A percentile compares a stretch with the other conserved stretches of the same genome.
These are phyloP conservation scores for Perodicticus potto DNA, from an alignment of 2,797 vertebrate species.

Conservation along the genomic window DNA sequence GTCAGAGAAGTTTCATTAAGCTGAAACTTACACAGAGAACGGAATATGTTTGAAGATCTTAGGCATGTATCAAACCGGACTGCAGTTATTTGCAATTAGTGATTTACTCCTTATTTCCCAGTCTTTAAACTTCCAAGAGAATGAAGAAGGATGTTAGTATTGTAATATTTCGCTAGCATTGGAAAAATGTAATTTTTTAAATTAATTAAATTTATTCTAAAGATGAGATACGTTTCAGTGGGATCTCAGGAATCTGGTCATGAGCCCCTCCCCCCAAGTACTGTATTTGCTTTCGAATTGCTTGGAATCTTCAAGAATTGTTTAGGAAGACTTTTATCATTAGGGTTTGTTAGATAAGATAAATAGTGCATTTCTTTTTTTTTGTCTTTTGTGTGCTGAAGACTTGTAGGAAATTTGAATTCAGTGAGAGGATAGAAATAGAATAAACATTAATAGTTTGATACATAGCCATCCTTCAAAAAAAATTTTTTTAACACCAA, in stretches of 20 bases:
- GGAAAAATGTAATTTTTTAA: slow-evolving; percentile 37
- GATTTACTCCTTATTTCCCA: slow-evolving; percentile 22
- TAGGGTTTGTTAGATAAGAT: slow-evolving; percentile 53
- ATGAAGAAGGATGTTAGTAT: slow-evolving; percentile 45
- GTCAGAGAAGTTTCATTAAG: slow-evolving; percentile 57
- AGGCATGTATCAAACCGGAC: neutral
- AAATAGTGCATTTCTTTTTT: neutral
- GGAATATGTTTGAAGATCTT: slow-evolving; percentile 55
- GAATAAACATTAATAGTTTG: slow-evolving; percentile 53
- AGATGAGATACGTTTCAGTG: slow-evolving; percentile 44
- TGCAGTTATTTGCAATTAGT: slow-evolving; percentile 15
- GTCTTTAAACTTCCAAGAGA: neutral
- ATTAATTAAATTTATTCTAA: slow-evolving; percentile 29
- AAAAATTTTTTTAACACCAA: neutral
- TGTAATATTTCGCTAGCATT: slow-evolving; percentile 40
- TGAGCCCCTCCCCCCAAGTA: neutral
- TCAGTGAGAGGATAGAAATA: slow-evolving; percentile 13
- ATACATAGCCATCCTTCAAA: slow-evolving; percentile 36
- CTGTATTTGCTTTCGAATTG: slow-evolving; percentile 50
- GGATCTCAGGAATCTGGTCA: slow-evolving; percentile 64
- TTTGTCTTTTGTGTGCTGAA: slow-evolving; percentile 54
- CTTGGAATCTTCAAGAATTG: slow-evolving; percentile 47
- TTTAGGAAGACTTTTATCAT: slow-evolving; percentile 42
- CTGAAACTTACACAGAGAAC: slow-evolving; percentile 24
- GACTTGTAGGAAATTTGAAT: slow-evolving; percentile 53